Percentiles rank a stretch among this genome's conserved stretches.
Conservation (phyloP, 2,888 invertebrate species). For the Didymodactylos carnosus region DNA sequence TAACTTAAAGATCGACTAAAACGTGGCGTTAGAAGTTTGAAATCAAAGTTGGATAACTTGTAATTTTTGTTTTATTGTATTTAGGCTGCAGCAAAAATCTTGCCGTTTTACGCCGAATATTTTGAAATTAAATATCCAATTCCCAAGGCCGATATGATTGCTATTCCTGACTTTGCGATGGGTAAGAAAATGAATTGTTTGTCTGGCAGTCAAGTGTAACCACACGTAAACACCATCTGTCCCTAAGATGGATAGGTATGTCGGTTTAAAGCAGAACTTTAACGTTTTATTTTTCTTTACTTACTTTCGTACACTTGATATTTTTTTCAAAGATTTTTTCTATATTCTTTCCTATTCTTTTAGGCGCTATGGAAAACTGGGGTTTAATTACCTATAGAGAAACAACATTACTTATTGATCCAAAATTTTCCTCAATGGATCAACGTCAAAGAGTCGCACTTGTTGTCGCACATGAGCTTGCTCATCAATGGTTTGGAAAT, state of each 20-base stretch:
- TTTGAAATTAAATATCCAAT: constrained; percentile 81
- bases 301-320: too few relatives aligned
- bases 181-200: constrained; percentile 36
- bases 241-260: too few relatives aligned
- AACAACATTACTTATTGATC: constrained; percentile 68
- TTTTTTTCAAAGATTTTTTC: too few relatives aligned
- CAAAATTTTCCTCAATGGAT: constrained; percentile 53
- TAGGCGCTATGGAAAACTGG: constrained; percentile 94
- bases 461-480: constrained; percentile 63
- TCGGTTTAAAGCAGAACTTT: too few relatives aligned
- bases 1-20: too few relatives aligned
- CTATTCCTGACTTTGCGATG: constrained; percentile 77
- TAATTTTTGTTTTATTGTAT: too few relatives aligned
- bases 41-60: too few relatives aligned
- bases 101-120: constrained; percentile 81
- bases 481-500: constrained; percentile 96
- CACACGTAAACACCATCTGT: too few relatives aligned
- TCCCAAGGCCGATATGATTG: constrained; percentile 85
- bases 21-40: too few relatives aligned
- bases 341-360: too few relatives aligned
- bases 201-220: too few relatives aligned
- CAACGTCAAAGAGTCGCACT: constrained; percentile 61
- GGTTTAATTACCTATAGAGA: constrained; percentile 78
- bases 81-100: constrained; percentile 56
- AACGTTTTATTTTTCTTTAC: too few relatives aligned